phyloP scores from a whole-genome alignment of 1,140 invertebrate species.

The Semibalanus balanoides region DNA sequence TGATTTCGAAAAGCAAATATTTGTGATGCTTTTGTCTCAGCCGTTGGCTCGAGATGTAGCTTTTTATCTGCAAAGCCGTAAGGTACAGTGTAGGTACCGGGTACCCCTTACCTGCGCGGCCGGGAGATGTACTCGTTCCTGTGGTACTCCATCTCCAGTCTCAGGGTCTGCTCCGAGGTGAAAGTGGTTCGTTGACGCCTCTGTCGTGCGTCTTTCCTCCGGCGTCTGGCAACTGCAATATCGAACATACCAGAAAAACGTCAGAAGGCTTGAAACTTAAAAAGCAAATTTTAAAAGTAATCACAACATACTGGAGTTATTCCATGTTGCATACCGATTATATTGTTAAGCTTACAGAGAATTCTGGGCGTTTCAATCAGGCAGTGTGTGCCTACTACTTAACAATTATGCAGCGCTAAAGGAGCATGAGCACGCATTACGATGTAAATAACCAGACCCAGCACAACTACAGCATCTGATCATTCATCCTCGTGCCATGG shows the following conservation, averaged over 20 bases:
- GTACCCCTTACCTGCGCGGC: conserved; percentile 31
- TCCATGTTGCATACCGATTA: not conserved
- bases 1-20: too few relatives aligned
- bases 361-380: not conserved
- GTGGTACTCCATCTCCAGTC: conserved; percentile 79
- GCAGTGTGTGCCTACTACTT: not conserved
- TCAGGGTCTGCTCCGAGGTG: conserved; percentile 77
- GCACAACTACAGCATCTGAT: not conserved
- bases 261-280: not conserved
- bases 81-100: too few relatives aligned
- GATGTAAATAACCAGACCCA: too few relatives aligned
- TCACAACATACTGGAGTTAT: not conserved
- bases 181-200: conserved; percentile 85
- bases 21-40: too few relatives aligned
- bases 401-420: not conserved
- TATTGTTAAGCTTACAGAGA: not conserved
- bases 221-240: conserved; percentile 56
- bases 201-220: conserved; percentile 67
- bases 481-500: not conserved
- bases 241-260: conserved; percentile 8
- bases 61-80: too few relatives aligned
- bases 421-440: too few relatives aligned
- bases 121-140: conserved; percentile 81
- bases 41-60: too few relatives aligned
- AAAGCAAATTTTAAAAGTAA: not conserved